A percentile compares a stretch with the other conserved stretches of the same genome.
phyloP scores from a whole-genome alignment of 2,888 invertebrate genomes.

The Yponomeuta malinellus region DNA sequence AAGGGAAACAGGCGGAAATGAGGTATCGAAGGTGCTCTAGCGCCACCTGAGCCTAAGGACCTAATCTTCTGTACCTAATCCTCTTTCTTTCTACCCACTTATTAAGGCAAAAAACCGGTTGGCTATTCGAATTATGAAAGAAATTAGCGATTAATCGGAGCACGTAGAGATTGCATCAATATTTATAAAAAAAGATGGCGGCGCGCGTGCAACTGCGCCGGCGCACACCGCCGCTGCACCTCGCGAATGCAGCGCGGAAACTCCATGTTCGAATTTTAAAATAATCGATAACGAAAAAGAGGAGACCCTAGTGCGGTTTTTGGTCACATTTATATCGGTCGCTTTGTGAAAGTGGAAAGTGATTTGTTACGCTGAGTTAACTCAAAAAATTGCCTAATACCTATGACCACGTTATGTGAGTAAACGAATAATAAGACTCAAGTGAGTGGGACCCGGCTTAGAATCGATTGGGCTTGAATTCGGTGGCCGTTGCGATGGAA shows the following conservation, averaged over 20 bases:
- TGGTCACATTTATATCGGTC: background rate
- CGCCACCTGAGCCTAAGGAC: no score
- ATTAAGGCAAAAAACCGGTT: constrained; percentile 9
- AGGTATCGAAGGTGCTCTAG: no score
- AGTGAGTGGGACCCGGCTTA: background rate
- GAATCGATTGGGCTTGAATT: background rate
- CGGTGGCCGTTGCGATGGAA: constrained; percentile 40
- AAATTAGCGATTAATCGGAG: constrained; percentile 62
- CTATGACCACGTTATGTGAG: constrained; percentile 6
- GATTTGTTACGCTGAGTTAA: background rate
- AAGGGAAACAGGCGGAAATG: no score
- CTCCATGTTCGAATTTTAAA: constrained; percentile 23
- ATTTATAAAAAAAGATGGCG: constrained; percentile 57
- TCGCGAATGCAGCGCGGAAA: constrained; percentile 58
- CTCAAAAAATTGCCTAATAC: background rate
- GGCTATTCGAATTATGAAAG: constrained; percentile 46
- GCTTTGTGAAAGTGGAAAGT: constrained; percentile 14
- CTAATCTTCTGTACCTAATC: background rate
- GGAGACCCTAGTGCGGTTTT: background rate
- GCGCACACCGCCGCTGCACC: constrained; percentile 55
- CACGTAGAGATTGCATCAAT: constrained; percentile 66
- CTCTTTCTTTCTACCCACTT: background rate
- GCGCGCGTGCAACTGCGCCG: constrained; percentile 33
- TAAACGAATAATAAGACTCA: constrained; percentile 6
- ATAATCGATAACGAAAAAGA: constrained; percentile 9